A percentile compares a stretch with the other conserved stretches of the same genome.
These are phyloP conservation scores for Cataglyphis livida DNA, from an alignment of 2,888 invertebrate genomes.

Conservation along the genomic window DNA sequence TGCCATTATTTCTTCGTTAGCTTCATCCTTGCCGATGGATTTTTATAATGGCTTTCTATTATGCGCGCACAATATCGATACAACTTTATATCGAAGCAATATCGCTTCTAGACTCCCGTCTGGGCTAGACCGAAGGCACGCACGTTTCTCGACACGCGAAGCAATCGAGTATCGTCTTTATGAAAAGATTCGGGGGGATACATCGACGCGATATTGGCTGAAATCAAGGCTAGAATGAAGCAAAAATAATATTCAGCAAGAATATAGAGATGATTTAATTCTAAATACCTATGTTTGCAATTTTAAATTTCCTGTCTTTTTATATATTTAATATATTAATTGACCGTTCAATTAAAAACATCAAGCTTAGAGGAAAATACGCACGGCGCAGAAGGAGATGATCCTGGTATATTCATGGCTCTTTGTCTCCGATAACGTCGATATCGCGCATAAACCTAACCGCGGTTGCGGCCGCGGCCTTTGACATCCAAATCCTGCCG, in stretches of 20 bases:
- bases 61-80: slow-evolving; percentile 47
- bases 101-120: slow-evolving; percentile 37
- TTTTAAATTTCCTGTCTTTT: background rate
- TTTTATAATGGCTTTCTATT: slow-evolving; percentile 42
- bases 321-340: background rate
- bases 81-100: slow-evolving; percentile 52
- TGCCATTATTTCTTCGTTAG: slow-evolving; percentile 42
- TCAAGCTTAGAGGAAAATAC: slow-evolving; percentile 5
- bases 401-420: slow-evolving; percentile 4
- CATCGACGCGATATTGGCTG: slow-evolving; percentile 20
- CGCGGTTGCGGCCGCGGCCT: slow-evolving; percentile 18
- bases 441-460: slow-evolving; percentile 40
- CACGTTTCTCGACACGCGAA: slow-evolving; percentile 45
- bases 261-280: background rate
- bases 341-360: background rate
- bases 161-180: slow-evolving; percentile 39
- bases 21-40: slow-evolving; percentile 13
- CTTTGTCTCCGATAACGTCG: slow-evolving; percentile 48
- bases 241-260: background rate
- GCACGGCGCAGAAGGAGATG: background rate
- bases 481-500: slow-evolving; percentile 51
- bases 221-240: slow-evolving; percentile 9
- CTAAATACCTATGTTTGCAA: background rate
- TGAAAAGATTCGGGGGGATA: slow-evolving; percentile 13
- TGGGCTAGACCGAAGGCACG: slow-evolving; percentile 26